A percentile compares a stretch with the other conserved stretches of the same genome.
Evolutionary conservation across 2,888 invertebrate species (phyloP).

Genomic region (Brachypalpus laphriformis): DNA sequence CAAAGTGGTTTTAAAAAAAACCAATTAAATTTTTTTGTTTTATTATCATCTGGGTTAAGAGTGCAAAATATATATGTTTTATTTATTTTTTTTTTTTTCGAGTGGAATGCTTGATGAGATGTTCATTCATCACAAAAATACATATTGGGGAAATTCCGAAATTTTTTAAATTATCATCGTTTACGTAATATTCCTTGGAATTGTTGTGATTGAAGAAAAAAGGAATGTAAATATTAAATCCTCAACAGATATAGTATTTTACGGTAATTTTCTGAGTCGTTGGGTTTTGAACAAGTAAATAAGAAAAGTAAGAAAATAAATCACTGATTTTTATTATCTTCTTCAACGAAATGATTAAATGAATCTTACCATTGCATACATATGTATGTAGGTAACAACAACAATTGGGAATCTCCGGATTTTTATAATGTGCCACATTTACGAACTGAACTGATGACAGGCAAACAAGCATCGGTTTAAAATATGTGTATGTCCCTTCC

Average conservation of each 20-base stretch:
- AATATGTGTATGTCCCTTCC: no score
- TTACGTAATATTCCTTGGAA: background rate
- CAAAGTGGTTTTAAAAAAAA: background rate
- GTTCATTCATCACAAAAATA: background rate
- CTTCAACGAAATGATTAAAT: no score
- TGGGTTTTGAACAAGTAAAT: background rate
- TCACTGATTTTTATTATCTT: background rate
- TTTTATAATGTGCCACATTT: no score
- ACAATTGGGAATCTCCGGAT: no score
- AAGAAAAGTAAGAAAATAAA: background rate
- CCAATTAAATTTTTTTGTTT: background rate
- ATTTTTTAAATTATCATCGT: background rate
- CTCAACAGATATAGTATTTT: background rate
- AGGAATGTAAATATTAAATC: background rate
- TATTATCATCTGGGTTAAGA: constrained; percentile 14
- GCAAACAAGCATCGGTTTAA: no score
- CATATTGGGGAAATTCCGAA: background rate
- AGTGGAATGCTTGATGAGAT: background rate
- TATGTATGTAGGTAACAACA: no score
- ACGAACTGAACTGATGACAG: no score
- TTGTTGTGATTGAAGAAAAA: background rate
- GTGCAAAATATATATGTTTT: background rate
- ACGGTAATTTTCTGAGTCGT: background rate
- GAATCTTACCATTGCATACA: no score
- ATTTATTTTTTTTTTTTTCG: background rate